Conservation (phyloP, 2,888 invertebrate species). For the Tinea trinotella region DNA sequence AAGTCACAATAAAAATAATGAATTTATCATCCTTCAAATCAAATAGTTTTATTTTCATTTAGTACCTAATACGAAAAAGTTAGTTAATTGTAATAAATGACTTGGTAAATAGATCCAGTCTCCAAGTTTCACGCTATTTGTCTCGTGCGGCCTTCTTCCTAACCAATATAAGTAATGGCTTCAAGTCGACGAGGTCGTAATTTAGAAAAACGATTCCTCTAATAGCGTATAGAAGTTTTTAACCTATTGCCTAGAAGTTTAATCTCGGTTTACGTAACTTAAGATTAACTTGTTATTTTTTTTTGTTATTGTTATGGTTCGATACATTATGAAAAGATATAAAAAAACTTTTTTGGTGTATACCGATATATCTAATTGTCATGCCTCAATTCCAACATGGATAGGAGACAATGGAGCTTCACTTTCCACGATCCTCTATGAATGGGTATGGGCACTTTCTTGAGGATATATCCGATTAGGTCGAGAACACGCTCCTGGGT, state of each 20-base stretch:
- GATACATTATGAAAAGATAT: too few species aligned
- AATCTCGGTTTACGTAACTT: slow-evolving; percentile 9
- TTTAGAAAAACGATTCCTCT: slow-evolving; percentile 46
- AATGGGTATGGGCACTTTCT: too few species aligned
- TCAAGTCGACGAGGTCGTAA: slow-evolving; percentile 34
- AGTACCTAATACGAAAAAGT: slow-evolving; percentile 39
- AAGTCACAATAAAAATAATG: too few species aligned
- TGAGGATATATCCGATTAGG: too few species aligned
- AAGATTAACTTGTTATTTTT: neutral
- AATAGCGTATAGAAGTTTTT: slow-evolving; percentile 2
- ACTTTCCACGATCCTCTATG: too few species aligned
- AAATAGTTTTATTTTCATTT: slow-evolving; percentile 36
- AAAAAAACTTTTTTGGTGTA: too few species aligned
- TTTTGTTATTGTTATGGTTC: too few species aligned
- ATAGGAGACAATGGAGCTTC: too few species aligned
- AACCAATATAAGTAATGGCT: slow-evolving; percentile 34
- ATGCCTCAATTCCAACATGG: too few species aligned
- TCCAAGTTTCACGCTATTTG: slow-evolving; percentile 43
- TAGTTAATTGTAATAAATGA: slow-evolving; percentile 54
- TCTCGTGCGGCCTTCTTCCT: slow-evolving; percentile 28
- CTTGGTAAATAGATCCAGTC: slow-evolving; percentile 36
- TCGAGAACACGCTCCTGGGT: too few species aligned
- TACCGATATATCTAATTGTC: too few species aligned
- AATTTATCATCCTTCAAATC: too few species aligned
- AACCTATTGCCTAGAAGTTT: neutral